Evolutionary conservation across 2,113 vertebrate genomes (phyloP).

Genomic region (Microtus oregoni): DNA sequence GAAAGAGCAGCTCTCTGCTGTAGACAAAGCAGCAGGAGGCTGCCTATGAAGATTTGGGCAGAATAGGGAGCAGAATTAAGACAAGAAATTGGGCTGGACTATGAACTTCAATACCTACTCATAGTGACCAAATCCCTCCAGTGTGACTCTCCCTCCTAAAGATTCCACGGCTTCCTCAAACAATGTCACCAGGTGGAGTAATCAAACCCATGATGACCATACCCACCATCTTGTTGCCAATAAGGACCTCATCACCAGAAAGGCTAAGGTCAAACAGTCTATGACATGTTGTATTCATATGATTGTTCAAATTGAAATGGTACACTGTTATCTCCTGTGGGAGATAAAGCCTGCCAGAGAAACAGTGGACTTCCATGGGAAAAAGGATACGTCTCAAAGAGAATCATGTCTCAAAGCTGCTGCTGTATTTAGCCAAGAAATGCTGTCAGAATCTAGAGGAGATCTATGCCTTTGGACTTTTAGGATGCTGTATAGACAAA

Average conservation of each 20-base stretch:
- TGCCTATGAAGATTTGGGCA: not conserved
- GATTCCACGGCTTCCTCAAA: not conserved
- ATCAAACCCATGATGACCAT: not conserved
- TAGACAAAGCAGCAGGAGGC: not conserved
- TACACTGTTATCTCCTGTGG: not conserved
- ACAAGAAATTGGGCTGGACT: not conserved
- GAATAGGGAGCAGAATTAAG: not conserved
- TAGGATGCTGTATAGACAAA: not conserved
- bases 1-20: not conserved
- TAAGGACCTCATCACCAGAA: not conserved
- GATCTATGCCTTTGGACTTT: not conserved
- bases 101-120: not conserved
- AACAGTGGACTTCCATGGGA: not conserved
- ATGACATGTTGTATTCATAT: not conserved
- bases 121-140: not conserved
- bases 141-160: not conserved
- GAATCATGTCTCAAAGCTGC: not conserved
- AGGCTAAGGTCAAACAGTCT: not conserved
- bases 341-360: not conserved
- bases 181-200: not conserved
- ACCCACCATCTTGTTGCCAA: not conserved
- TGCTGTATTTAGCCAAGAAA: not conserved
- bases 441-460: not conserved
- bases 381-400: not conserved
- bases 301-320: not conserved